phyloP scores from a whole-genome alignment of 2,113 vertebrate genomes.

The Bos javanicus region DNA sequence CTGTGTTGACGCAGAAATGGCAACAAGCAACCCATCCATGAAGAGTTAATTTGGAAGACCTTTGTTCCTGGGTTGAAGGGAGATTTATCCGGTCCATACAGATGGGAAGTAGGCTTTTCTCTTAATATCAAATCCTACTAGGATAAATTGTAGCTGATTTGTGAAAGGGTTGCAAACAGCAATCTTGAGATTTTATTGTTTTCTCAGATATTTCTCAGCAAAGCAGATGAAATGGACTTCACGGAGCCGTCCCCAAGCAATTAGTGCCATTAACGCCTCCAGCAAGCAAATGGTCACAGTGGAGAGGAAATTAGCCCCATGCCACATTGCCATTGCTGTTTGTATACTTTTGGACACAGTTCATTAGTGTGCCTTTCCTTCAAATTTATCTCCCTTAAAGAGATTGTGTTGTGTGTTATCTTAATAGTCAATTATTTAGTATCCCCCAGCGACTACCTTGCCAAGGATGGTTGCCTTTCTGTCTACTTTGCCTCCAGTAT shows the following conservation, averaged over 20 bases:
- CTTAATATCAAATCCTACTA: neutral
- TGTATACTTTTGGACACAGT: conserved; percentile 64
- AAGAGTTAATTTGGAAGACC: conserved; percentile 56
- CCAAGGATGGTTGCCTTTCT: conserved; percentile 22
- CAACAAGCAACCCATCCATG: neutral
- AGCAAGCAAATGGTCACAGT: conserved; percentile 66
- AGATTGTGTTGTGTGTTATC: conserved; percentile 55
- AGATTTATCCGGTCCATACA: conserved; percentile 32
- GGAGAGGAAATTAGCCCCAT: conserved; percentile 67
- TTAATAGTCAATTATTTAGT: conserved; percentile 62
- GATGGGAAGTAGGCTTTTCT: neutral
- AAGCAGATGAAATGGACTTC: neutral
- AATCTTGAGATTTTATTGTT: conserved; percentile 40
- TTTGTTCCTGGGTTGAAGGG: neutral
- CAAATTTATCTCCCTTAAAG: conserved; percentile 61
- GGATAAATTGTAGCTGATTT: conserved; percentile 52
- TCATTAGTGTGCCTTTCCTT: conserved; percentile 65
- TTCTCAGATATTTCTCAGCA: conserved; percentile 33
- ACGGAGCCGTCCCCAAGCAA: conserved; percentile 30
- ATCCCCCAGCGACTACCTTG: conserved; percentile 23
- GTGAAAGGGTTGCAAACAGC: conserved; percentile 8
- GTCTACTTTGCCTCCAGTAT: neutral
- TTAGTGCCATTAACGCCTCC: conserved; percentile 59
- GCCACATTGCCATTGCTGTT: conserved; percentile 51
- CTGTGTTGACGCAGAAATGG: conserved; percentile 28